phyloP scores from a whole-genome alignment of 2,888 invertebrate species.

The Lithosia quadra region DNA sequence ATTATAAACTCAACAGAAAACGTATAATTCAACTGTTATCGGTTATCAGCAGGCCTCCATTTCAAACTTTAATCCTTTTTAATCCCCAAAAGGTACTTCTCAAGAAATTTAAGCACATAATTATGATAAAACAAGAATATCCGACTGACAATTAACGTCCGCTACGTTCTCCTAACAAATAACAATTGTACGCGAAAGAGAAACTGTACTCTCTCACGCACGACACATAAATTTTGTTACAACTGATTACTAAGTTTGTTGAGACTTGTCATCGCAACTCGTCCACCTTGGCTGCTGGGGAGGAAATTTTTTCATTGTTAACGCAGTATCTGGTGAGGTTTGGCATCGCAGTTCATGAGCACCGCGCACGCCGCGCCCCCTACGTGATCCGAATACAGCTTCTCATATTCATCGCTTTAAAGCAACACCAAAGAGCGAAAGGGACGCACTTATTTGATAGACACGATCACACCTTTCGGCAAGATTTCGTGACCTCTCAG shows the following conservation, averaged over 20 bases:
- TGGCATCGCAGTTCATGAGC: conserved; percentile 85
- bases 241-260: conserved; percentile 84
- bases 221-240: conserved; percentile 82
- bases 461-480: conserved; percentile 69
- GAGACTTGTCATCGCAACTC: conserved; percentile 83
- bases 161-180: conserved; percentile 48
- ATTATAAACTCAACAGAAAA: conserved; percentile 16
- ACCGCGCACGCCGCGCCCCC: conserved; percentile 72
- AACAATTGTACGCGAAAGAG: conserved; percentile 48
- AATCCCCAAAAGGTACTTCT: conserved; percentile 39
- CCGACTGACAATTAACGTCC: conserved; percentile 54
- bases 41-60: conserved; percentile 30
- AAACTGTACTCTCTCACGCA: conserved; percentile 71
- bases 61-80: conserved; percentile 44
- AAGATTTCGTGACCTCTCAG: conserved; percentile 87
- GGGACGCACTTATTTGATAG: conserved; percentile 64
- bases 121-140: conserved; percentile 52
- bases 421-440: conserved; percentile 70
- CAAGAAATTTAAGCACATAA: conserved; percentile 49
- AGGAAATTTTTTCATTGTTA: conserved; percentile 81
- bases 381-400: conserved; percentile 83
- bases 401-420: conserved; percentile 85
- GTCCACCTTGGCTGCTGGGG: conserved; percentile 72
- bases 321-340: conserved; percentile 79
- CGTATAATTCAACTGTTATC: conserved; percentile 30